These are phyloP conservation scores for Coregonus ussuriensis DNA, from an alignment of 2,797 vertebrate genomes.

Conservation along the genomic window DNA sequence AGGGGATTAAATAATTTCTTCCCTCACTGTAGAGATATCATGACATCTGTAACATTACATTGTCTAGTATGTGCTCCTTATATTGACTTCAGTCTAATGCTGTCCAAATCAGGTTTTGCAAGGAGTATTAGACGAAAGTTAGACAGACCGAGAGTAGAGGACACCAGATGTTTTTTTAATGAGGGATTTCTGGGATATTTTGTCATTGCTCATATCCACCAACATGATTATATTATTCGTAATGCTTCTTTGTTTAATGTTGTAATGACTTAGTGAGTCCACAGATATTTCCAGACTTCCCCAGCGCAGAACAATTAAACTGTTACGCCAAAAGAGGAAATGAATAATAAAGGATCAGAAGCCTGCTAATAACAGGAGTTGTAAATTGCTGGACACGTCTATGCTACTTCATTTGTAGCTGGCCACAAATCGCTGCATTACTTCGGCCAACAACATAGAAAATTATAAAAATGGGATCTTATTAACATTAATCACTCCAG, in stretches of 20 bases:
- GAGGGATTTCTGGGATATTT: neutral
- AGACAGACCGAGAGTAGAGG: neutral
- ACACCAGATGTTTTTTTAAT: neutral
- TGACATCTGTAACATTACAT: neutral
- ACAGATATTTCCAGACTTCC: conserved; percentile 13
- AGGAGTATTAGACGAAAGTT: neutral
- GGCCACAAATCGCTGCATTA: conserved; percentile 60
- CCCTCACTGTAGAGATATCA: neutral
- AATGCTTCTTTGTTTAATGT: neutral
- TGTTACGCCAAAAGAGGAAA: conserved; percentile 32
- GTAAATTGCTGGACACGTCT: conserved; percentile 48
- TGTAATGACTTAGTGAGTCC: neutral
- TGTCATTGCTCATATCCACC: conserved; percentile 1
- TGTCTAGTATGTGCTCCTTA: neutral
- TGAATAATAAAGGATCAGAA: conserved; percentile 28
- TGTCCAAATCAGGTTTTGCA: neutral
- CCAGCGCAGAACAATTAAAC: conserved; percentile 5
- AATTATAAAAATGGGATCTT: conserved; percentile 60
- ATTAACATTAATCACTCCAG: conserved; percentile 64
- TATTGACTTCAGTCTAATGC: neutral
- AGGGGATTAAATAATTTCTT: no score
- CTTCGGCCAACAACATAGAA: conserved; percentile 58
- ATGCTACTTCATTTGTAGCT: conserved; percentile 52
- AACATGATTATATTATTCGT: conserved; percentile 2
- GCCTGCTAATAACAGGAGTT: conserved; percentile 32